phyloP scores from a whole-genome alignment of 2,797 vertebrate genomes.

The Gouania willdenowi region DNA sequence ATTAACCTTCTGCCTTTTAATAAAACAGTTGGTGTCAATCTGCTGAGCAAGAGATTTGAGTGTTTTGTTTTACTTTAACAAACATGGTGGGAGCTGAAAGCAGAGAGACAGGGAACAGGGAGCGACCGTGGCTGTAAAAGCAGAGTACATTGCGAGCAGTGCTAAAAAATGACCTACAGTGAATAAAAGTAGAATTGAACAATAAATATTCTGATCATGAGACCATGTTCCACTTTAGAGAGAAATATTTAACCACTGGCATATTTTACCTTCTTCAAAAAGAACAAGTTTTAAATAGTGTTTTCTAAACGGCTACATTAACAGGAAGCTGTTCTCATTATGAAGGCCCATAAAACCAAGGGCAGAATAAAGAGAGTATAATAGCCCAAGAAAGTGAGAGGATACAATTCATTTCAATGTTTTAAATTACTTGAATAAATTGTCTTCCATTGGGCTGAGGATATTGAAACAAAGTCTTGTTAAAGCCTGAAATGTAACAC shows the following conservation, averaged over 20 bases:
- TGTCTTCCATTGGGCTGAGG: conserved; percentile 13
- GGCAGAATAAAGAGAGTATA: conserved; percentile 40
- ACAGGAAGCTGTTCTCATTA: conserved; percentile 48
- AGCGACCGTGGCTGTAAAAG: conserved; percentile 69
- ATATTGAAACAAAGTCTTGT: conserved; percentile 1
- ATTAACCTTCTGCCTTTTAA: conserved; percentile 33
- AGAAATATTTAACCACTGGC: conserved; percentile 75
- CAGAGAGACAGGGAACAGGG: conserved; percentile 60
- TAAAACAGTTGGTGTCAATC: conserved; percentile 48
- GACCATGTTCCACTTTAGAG: conserved; percentile 73
- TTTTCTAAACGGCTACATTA: conserved; percentile 75
- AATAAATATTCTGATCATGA: conserved; percentile 80
- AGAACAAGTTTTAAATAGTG: conserved; percentile 74
- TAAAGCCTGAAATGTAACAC: too few species aligned
- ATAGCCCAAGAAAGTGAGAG: conserved; percentile 19
- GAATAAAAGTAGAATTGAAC: conserved; percentile 75
- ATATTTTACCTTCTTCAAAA: conserved; percentile 69
- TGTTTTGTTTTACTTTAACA: conserved; percentile 77
- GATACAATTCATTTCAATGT: conserved; percentile 24
- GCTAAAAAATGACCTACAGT: conserved; percentile 79
- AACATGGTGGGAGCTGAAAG: conserved; percentile 66
- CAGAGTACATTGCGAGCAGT: conserved; percentile 48
- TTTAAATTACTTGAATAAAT: conserved; percentile 32
- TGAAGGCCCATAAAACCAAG: conserved; percentile 28
- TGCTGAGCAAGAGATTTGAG: conserved; percentile 66